Base-by-base conservation (phyloP, 1,140 invertebrate genomes). In the Camponotus vicinus region DNA sequence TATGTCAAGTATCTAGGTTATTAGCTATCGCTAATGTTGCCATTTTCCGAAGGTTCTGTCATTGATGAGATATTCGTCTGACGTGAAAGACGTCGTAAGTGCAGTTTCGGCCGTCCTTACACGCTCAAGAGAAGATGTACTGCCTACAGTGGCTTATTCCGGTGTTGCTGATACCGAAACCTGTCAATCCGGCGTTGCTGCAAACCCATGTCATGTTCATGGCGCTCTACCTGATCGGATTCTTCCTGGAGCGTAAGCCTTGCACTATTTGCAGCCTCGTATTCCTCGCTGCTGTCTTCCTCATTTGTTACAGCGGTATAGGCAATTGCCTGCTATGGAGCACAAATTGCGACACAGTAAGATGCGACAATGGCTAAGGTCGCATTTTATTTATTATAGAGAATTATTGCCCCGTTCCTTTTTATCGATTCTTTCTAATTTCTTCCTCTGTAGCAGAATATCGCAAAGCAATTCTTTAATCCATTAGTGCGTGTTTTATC, bases 141-240 rank as follows among this genome's bases (percentile, higher is more conserved):
- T 99, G 99, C 96, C 96, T 99, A 92, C 99, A 99, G 96, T 99
- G 98, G 98, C 95, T 99, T 90, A 98, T 99, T 91, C 99, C 99
- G 71, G 98, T 99, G 71, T 96, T 99, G 79, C 96, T 99, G 69
- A 99, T 99, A 94, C 99, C 99, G 86, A 99, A 99, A 95, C 99
- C 99, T 59, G 96, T 98, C 59, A 99, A 99, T 95, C 98, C 98
- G 91, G 98, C 98, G 52, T 95, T 99, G 34, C 96, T 99, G 83
- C 98, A 99, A 94, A 99, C 99, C 82, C 98, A 99, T 95, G 98
- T 99, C 52, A 98, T 99, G 97, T 99, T 99, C 93, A 98, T 99
- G 96, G 97, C 98, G 59, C 96, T 99, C 11, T 99, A 99, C 94
- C 95, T 99, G 88, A 98, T 98, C 88, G 98, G 98, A 89, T 98